Base-by-base conservation (phyloP, 2,113 vertebrate genomes). In the Tragelaphus buxtoni region DNA sequence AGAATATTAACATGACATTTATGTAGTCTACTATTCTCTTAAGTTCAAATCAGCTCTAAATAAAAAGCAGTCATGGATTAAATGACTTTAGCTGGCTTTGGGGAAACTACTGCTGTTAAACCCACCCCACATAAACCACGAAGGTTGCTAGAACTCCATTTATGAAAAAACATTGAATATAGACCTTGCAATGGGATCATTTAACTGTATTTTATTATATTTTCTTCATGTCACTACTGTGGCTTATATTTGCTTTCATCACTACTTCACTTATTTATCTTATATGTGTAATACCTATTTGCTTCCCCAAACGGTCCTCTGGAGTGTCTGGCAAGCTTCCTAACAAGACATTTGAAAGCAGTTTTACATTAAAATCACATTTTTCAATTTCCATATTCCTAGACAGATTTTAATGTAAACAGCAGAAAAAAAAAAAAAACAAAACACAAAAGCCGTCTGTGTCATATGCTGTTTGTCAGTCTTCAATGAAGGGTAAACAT, bases 401-500 rank as follows among this genome's bases (percentile, higher is more conserved):
- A 63, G 35, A 49, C 18, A 94, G 42, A 35, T 53, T 97, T 95
- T 90, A 97, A 89, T 51, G 12, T 79, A 95, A 94, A 63, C 9
- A 39, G 11, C n/a, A 55, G 39, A 84, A 89, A 92, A 77, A 92
- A 18, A 39, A 39, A 42, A 39, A 39, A 39, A 39, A 39, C 35
- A 39, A 39, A 30, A 6, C 45, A 96, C 26, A 88, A 92, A 88
- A 91, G 72, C 28, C 74, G 86, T 65, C 18, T 80, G 39, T 42
- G 87, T 93, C 63, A 55, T 84, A 53, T 94, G 77, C 28, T 79
- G 60, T 93, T 93, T 96, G 72, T 96, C 86, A 96, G 30, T 87
- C n/a, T 96, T 26, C 45, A 80, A 22, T 90, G 80, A 97, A 91
- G 45, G 58, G 3, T 96, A 91, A 97, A 88, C 85, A 88, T 93